Percentiles rank a stretch among this genome's conserved stretches.
These are phyloP conservation scores for Syndactyla subalaris DNA, from an alignment of 2,797 vertebrate species.

Conservation along the genomic window DNA sequence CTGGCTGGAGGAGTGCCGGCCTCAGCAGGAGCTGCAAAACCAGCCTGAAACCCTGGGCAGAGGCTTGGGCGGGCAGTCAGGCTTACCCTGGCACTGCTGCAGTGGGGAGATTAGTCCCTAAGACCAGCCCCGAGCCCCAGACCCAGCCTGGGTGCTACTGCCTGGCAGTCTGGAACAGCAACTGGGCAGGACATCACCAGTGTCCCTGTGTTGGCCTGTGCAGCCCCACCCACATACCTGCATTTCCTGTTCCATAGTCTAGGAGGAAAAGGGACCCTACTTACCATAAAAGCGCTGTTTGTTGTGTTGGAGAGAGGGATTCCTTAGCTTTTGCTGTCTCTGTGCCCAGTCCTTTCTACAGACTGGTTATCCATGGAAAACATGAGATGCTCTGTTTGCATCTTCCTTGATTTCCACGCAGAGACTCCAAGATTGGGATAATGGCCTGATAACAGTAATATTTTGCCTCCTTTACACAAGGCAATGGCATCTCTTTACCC, in stretches of 20 bases:
- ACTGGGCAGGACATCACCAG: not conserved
- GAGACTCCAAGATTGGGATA: conserved; percentile 16
- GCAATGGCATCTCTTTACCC: not conserved
- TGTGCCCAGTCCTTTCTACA: not conserved
- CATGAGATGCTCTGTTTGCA: not conserved
- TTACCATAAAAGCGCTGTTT: not conserved
- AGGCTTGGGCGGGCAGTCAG: not conserved
- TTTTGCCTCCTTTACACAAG: not conserved
- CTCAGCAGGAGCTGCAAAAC: not conserved
- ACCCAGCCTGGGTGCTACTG: not conserved
- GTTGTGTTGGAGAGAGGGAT: not conserved
- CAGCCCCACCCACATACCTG: not conserved
- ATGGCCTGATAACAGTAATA: not conserved
- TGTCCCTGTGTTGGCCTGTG: conserved; percentile 16
- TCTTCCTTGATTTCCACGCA: not conserved
- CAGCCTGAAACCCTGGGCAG: not conserved
- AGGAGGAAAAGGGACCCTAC: not conserved
- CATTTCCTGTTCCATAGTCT: not conserved
- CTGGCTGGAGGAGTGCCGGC: not conserved
- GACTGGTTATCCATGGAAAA: not conserved
- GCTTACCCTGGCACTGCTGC: not conserved
- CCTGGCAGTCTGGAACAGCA: fast-evolving
- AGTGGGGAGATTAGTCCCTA: not conserved
- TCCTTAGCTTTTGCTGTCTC: conserved; percentile 6
- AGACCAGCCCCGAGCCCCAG: not conserved